Conservation (phyloP, 2,888 invertebrate species). For the Diarsia brunnea region DNA sequence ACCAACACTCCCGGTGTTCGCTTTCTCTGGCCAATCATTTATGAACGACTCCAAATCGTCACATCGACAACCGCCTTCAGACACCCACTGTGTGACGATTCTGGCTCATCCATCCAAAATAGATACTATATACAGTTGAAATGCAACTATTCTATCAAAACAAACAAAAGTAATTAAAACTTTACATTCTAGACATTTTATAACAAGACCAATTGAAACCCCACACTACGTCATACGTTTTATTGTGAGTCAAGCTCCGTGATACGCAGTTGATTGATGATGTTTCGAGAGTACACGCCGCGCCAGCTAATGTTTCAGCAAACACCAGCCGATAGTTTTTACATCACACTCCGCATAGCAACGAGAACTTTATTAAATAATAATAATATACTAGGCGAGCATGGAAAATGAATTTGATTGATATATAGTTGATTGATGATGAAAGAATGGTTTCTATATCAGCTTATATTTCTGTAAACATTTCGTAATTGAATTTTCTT, state of each 20-base stretch:
- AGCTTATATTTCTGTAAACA: not conserved
- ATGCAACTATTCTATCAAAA: too few relatives aligned
- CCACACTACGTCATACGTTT: constrained; percentile 30
- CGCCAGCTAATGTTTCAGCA: constrained; percentile 71
- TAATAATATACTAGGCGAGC: not conserved
- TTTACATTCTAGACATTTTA: constrained; percentile 5
- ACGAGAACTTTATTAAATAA: constrained; percentile 23
- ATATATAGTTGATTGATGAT: constrained; percentile 17
- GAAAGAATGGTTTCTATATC: not conserved
- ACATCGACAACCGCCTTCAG: too few relatives aligned
- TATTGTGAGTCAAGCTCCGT: constrained; percentile 49
- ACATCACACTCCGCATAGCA: constrained; percentile 12
- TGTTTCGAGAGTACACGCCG: constrained; percentile 63
- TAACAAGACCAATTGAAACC: not conserved
- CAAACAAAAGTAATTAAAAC: not conserved
- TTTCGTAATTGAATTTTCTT: not conserved
- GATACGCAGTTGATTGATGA: constrained; percentile 75
- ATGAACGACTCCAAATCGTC: too few relatives aligned
- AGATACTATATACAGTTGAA: too few relatives aligned
- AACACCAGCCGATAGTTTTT: constrained; percentile 57
- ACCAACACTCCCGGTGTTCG: too few relatives aligned
- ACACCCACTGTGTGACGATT: too few relatives aligned
- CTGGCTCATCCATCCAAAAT: too few relatives aligned
- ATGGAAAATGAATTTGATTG: constrained; percentile 16
- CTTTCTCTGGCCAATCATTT: too few relatives aligned